Conservation (phyloP, 2,888 invertebrate species). For the Microctonus brassicae region DNA sequence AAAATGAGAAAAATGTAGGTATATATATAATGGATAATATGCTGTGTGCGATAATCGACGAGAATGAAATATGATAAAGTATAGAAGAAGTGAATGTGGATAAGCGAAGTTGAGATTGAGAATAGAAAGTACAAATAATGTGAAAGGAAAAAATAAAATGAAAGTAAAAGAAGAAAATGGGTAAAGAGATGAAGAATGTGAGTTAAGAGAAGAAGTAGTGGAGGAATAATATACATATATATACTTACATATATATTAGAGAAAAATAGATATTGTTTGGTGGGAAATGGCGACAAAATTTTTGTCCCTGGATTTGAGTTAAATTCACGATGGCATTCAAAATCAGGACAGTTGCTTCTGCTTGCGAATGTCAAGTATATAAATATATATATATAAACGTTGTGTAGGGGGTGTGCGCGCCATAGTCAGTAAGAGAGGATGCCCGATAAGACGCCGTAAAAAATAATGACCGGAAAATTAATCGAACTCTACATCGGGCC, state of each 20-base stretch:
- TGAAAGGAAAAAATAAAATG: no score
- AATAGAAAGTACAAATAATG: no score
- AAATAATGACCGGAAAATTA: conserved; percentile 69
- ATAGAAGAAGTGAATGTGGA: background rate
- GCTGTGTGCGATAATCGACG: conserved; percentile 57
- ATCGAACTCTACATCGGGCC: conserved; percentile 64
- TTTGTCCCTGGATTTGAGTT: conserved; percentile 40
- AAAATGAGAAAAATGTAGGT: conserved; percentile 34
- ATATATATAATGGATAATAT: background rate
- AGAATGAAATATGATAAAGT: conserved; percentile 10
- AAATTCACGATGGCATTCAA: conserved; percentile 41
- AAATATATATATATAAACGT: conserved; percentile 8
- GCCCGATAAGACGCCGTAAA: conserved; percentile 65
- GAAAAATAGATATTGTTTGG: background rate
- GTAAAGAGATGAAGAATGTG: no score
- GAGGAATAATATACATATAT: no score
- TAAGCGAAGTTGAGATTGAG: conserved; percentile 13
- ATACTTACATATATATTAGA: no score
- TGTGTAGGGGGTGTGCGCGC: conserved; percentile 18
- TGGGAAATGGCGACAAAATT: conserved; percentile 12
- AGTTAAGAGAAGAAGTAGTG: no score
- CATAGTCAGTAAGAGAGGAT: conserved; percentile 3
- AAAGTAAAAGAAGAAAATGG: background rate
- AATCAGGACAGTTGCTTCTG: conserved; percentile 12
- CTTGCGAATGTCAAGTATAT: conserved; percentile 23